These are phyloP conservation scores for Ceratosolen fusciceps DNA, from an alignment of 1,140 invertebrate genomes.

Conservation along the genomic window DNA sequence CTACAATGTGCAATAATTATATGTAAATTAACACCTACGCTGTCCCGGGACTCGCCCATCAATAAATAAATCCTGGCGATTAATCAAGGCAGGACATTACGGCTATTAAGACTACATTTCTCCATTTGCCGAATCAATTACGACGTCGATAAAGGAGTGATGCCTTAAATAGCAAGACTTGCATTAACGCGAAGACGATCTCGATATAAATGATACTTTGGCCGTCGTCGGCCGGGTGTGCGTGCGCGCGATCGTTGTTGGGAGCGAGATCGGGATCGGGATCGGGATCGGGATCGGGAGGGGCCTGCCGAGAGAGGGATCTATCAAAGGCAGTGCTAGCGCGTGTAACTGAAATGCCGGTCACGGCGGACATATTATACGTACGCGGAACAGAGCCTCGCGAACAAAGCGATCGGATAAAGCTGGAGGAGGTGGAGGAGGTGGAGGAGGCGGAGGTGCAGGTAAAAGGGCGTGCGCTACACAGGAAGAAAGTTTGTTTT, in stretches of 20 bases:
- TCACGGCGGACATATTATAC: conserved; percentile 15
- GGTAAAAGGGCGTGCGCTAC: conserved; percentile 18
- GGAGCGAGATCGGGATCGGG: too few relatives aligned
- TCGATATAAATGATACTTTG: not conserved
- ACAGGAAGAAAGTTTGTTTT: conserved; percentile 37
- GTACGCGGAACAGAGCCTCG: conserved; percentile 17
- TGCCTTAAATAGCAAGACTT: not conserved
- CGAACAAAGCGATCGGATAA: conserved; percentile 7
- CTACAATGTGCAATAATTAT: conserved; percentile 7
- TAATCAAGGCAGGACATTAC: not conserved
- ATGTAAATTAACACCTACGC: conserved; percentile 17
- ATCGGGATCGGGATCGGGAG: not conserved
- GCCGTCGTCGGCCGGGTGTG: too few relatives aligned
- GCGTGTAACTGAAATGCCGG: conserved; percentile 23
- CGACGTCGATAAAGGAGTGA: not conserved
- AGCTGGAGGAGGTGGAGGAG: conserved; percentile 3
- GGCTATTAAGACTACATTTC: conserved; percentile 1
- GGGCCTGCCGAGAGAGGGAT: not conserved
- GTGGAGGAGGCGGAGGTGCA: not conserved
- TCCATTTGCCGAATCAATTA: conserved; percentile 11
- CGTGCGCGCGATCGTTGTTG: not conserved
- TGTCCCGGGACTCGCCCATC: not conserved
- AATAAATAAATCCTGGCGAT: conserved; percentile 1
- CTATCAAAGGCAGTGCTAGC: not conserved
- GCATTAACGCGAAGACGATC: not conserved